Evolutionary conservation across 1,140 invertebrate genomes (phyloP).

Genomic region (Musca domestica): DNA sequence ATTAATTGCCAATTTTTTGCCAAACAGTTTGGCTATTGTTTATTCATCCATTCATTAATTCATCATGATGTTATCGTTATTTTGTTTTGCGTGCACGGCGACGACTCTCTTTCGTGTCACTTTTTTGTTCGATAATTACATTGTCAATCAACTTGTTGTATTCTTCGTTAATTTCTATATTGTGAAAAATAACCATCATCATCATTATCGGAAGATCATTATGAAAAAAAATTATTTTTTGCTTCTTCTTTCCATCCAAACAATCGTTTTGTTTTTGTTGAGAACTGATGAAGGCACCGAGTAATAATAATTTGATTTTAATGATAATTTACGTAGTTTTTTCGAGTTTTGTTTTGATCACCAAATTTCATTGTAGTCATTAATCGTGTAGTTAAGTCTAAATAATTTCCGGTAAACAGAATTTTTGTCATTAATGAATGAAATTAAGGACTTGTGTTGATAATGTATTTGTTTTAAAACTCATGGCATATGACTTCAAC

Average conservation of each 20-base stretch:
- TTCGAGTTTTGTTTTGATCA: slow-evolving; percentile 13
- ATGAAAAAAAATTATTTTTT: slow-evolving; percentile 9
- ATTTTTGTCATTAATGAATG: not conserved
- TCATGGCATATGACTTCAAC: no score
- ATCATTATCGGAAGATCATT: slow-evolving; percentile 18
- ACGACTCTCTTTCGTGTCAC: not conserved
- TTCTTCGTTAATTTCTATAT: slow-evolving; percentile 13
- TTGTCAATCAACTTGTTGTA: slow-evolving; percentile 14
- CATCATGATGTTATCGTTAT: no score
- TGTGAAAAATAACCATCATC: slow-evolving; percentile 12
- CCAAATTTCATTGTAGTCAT: not conserved
- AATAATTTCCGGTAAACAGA: no score
- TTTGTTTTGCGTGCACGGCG: no score
- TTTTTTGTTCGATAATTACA: slow-evolving; percentile 6
- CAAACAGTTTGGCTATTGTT: no score
- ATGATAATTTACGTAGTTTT: slow-evolving; percentile 13
- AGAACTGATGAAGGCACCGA: no score
- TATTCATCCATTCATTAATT: no score
- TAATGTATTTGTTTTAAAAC: no score
- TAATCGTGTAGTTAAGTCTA: no score
- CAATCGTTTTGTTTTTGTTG: no score
- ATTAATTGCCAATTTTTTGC: no score
- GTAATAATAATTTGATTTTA: slow-evolving; percentile 4
- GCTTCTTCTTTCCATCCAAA: not conserved
- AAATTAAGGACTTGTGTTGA: not conserved